Evolutionary conservation across 2,113 vertebrate species (phyloP), one percentile per base, ranked within the genome.

Genomic region (Cyphomyrus plagiostoma): DNA sequence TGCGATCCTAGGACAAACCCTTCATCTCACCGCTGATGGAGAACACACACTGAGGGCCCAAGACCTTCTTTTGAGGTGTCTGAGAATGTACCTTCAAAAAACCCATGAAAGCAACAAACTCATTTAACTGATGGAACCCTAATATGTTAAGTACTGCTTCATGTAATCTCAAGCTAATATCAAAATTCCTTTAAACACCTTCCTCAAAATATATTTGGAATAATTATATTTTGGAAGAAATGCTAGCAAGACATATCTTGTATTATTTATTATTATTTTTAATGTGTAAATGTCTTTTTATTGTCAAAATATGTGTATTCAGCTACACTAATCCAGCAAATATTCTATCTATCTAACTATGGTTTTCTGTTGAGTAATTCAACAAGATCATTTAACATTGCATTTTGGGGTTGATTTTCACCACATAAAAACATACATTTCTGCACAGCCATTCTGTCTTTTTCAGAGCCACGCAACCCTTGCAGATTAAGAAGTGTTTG

Each of bases 1-100:
- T 82, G 89, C 88, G 26, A 88, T 87, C 46, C 58, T 84, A 88
- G 88, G 91, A 92, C 95, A 95, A 96, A 96, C 90, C 17, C 52
- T 62, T 87, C 30, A 49, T 46, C 42, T 70, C 87, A 45, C 13
- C 62, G 6, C 10, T 74, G 87, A 48, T 15, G 19, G 86, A 62
- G 11, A 88, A 58, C 53, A 88, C 30, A 45, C 26, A 42, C 15
- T 35, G 15, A 10, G 19, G 35, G 15, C 21, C 30, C 35, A n/a
- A 19, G 39, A 45, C 35, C 35, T 7, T 82, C 77, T 45, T 21
- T 3, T 82, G 3, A 84, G 45, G 17, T 45, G 70, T 42, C 35
- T 80, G 39, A 42, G 35, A 30, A 88, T 88, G 35, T 62, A 23
- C 19, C 53, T 88, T 88, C 35, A 45, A 66, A 66, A 62, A 66